Conservation (phyloP, 2,113 vertebrate genomes). For the Mugil cephalus region DNA sequence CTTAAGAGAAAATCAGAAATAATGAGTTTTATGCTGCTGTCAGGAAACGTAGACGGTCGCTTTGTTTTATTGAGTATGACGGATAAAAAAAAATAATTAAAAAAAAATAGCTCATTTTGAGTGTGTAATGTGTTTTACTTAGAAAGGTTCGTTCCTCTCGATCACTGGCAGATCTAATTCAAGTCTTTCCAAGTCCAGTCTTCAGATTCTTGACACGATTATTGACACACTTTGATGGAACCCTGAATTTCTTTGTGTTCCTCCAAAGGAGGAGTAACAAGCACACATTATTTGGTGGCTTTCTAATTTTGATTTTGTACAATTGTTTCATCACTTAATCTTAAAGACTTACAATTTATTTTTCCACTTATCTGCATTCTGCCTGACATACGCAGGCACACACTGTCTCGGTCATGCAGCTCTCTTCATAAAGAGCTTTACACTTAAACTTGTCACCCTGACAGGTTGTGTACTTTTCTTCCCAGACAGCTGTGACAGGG, state of each 20-base stretch:
- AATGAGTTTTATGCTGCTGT: conserved; percentile 9
- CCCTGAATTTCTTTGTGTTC: conserved; percentile 19
- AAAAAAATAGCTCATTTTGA: background rate
- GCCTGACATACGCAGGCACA: too few species aligned
- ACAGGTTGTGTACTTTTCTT: conserved; percentile 41
- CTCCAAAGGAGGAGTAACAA: conserved; percentile 4
- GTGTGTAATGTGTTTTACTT: conserved; percentile 4
- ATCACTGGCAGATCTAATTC: conserved; percentile 38
- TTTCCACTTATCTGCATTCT: too few species aligned
- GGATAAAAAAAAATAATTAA: background rate
- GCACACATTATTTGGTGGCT: too few species aligned
- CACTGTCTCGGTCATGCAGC: background rate
- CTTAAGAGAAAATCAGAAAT: background rate
- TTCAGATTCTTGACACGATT: conserved; percentile 46
- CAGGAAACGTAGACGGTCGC: background rate
- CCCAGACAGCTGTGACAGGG: conserved; percentile 60
- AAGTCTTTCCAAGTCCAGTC: conserved; percentile 34
- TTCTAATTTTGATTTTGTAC: too few species aligned
- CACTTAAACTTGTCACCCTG: conserved; percentile 38
- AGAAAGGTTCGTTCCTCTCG: conserved; percentile 2
- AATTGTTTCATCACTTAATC: background rate
- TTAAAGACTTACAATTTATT: background rate
- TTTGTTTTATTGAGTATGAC: conserved; percentile 8
- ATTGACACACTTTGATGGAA: conserved; percentile 19
- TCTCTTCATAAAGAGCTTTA: conserved; percentile 30